Percentiles rank a stretch among this genome's conserved stretches.
Evolutionary conservation across 2,113 vertebrate genomes (phyloP).

Genomic region (Heterotis niloticus): DNA sequence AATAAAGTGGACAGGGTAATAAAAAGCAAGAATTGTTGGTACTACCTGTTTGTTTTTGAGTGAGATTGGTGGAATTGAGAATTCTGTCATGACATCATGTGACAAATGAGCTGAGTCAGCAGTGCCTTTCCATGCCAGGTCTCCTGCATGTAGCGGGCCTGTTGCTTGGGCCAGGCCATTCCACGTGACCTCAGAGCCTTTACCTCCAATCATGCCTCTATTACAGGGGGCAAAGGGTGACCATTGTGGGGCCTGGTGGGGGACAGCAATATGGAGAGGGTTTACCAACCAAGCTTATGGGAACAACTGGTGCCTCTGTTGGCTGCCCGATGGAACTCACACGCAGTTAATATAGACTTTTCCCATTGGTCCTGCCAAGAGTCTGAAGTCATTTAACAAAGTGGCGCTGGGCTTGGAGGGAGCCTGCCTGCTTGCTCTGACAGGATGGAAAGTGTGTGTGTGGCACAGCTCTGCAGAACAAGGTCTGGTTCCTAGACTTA

Average conservation of each 20-base stretch:
- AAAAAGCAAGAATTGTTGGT: neutral
- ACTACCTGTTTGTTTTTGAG: neutral
- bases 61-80: no score
- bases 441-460: constrained; percentile 78
- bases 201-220: neutral
- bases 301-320: constrained; percentile 65
- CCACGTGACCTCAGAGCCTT: neutral
- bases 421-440: constrained; percentile 68
- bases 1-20: neutral
- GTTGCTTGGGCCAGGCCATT: neutral
- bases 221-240: constrained; percentile 14
- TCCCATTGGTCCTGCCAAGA: constrained; percentile 68
- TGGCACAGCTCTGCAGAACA: constrained; percentile 24
- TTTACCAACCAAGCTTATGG: constrained; percentile 31
- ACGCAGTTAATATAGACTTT: constrained; percentile 72
- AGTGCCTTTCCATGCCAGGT: constrained; percentile 26
- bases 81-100: constrained; percentile 34
- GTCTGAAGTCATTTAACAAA: constrained; percentile 76
- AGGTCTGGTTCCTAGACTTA: neutral
- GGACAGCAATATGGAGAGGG: neutral
- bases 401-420: constrained; percentile 68
- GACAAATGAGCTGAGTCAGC: constrained; percentile 27
- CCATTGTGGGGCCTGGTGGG: constrained; percentile 3
- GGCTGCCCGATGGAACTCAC: constrained; percentile 63
- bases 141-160: neutral